These are phyloP conservation scores for Agonopterix subpropinquella DNA, from an alignment of 2,888 invertebrate species.

Conservation along the genomic window DNA sequence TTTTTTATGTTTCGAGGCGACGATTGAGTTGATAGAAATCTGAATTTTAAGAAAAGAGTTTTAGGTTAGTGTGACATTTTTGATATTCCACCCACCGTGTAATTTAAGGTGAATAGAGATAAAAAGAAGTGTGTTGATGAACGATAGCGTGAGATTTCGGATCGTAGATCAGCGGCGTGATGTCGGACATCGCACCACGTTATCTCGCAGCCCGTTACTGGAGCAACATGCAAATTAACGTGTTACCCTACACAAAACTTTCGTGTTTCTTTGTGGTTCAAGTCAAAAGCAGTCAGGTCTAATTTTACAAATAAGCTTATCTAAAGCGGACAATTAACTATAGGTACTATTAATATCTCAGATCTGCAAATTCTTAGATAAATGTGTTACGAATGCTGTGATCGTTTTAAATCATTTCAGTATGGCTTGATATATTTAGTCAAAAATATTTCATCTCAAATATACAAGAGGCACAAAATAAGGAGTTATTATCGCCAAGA, in stretches of 20 bases:
- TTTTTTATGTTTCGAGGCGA: too few species aligned
- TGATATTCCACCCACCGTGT: constrained; percentile 23
- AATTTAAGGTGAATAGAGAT: constrained; percentile 36
- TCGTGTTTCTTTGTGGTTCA: constrained; percentile 20
- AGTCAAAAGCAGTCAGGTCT: constrained; percentile 5
- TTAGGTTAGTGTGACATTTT: constrained; percentile 31
- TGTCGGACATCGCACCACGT: constrained; percentile 36
- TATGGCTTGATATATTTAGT: too few species aligned
- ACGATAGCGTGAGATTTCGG: constrained; percentile 28
- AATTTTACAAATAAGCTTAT: too few species aligned
- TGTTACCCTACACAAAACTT: constrained; percentile 29
- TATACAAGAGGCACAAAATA: too few species aligned
- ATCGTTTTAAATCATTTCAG: too few species aligned
- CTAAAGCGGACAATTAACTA: too few species aligned
- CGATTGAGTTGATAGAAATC: constrained; percentile 22
- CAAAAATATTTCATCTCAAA: too few species aligned
- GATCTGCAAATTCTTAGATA: too few species aligned
- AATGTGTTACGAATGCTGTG: too few species aligned
- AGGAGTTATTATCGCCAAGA: too few species aligned
- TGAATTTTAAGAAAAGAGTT: constrained; percentile 18
- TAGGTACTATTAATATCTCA: too few species aligned
- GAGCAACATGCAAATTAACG: constrained; percentile 50
- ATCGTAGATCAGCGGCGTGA: constrained; percentile 39
- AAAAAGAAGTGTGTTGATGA: constrained; percentile 37
- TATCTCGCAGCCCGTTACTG: constrained; percentile 43